These are phyloP conservation scores for Bicyclus anynana DNA, from an alignment of 1,140 invertebrate genomes.

Conservation along the genomic window DNA sequence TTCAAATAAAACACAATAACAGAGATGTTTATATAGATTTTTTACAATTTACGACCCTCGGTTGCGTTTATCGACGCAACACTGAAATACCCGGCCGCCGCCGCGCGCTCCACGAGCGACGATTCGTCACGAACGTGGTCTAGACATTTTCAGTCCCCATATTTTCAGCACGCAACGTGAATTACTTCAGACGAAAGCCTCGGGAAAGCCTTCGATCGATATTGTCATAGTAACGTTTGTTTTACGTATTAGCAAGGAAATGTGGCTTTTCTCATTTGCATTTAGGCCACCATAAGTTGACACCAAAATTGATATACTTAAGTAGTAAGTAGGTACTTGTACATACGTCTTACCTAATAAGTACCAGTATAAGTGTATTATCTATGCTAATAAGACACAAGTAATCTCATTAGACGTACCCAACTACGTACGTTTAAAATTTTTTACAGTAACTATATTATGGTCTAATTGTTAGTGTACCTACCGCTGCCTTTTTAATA, in stretches of 20 bases:
- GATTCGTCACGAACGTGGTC: constrained; percentile 17
- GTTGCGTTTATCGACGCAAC: constrained; percentile 21
- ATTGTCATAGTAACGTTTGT: constrained; percentile 70
- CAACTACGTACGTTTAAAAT: too few relatives aligned
- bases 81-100: constrained; percentile 19
- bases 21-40: too few relatives aligned
- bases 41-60: constrained; percentile 25
- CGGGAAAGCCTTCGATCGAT: constrained; percentile 73
- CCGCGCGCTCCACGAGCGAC: not conserved
- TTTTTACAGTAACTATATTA: too few relatives aligned
- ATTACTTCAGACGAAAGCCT: constrained; percentile 64
- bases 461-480: too few relatives aligned
- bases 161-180: constrained; percentile 72
- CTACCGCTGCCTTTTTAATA: too few relatives aligned
- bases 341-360: too few relatives aligned
- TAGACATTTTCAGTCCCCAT: constrained; percentile 54
- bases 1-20: constrained; percentile 33
- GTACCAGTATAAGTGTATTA: too few relatives aligned
- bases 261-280: constrained; percentile 67
- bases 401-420: too few relatives aligned
- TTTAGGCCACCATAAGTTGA: constrained; percentile 54
- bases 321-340: not conserved
- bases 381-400: too few relatives aligned
- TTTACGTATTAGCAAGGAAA: constrained; percentile 57
- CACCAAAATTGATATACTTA: constrained; percentile 10